Percentiles rank a stretch among this genome's conserved stretches.
Evolutionary conservation across 2,888 invertebrate species (phyloP).

Genomic region (Anarsia innoxiella): DNA sequence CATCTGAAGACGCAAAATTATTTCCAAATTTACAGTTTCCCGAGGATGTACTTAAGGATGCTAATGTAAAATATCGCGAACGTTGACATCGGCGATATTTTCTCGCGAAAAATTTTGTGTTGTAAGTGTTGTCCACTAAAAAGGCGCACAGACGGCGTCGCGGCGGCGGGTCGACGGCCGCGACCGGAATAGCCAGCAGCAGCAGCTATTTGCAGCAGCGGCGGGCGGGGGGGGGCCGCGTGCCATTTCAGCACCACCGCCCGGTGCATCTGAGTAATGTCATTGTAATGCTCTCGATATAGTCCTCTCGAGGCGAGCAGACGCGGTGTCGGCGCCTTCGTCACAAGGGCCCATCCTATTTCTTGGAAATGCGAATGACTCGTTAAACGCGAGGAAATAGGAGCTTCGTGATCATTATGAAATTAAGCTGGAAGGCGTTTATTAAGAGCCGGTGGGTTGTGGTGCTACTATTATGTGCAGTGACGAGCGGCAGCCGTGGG

Average conservation of each 20-base stretch:
- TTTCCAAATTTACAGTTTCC: slow-evolving; percentile 3
- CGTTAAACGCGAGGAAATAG: background rate
- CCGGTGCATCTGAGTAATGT: slow-evolving; percentile 75
- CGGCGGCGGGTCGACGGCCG: slow-evolving; percentile 73
- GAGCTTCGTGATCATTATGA: slow-evolving; percentile 4
- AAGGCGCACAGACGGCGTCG: slow-evolving; percentile 74
- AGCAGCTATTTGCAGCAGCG: slow-evolving; percentile 70
- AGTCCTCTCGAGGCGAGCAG: slow-evolving; percentile 49
- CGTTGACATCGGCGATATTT: slow-evolving; percentile 62
- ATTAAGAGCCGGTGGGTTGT: slow-evolving; percentile 19
- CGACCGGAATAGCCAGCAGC: slow-evolving; percentile 70
- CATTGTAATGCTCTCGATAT: slow-evolving; percentile 73
- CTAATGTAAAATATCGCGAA: slow-evolving; percentile 25
- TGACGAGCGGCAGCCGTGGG: slow-evolving; percentile 57
- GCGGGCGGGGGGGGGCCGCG: slow-evolving; percentile 55
- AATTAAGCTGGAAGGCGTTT: slow-evolving; percentile 7
- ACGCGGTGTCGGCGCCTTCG: slow-evolving; percentile 54
- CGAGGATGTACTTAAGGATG: background rate
- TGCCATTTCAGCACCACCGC: slow-evolving; percentile 73
- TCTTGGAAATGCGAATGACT: background rate
- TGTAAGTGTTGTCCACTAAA: slow-evolving; percentile 67
- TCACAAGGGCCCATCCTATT: slow-evolving; percentile 8
- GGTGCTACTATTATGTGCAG: slow-evolving; percentile 43
- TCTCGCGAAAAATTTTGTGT: slow-evolving; percentile 63
- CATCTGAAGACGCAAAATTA: no score